Percentiles rank a stretch among this genome's conserved stretches.
phyloP scores from a whole-genome alignment of 1,140 invertebrate species.

The Drosophila ercepeae region DNA sequence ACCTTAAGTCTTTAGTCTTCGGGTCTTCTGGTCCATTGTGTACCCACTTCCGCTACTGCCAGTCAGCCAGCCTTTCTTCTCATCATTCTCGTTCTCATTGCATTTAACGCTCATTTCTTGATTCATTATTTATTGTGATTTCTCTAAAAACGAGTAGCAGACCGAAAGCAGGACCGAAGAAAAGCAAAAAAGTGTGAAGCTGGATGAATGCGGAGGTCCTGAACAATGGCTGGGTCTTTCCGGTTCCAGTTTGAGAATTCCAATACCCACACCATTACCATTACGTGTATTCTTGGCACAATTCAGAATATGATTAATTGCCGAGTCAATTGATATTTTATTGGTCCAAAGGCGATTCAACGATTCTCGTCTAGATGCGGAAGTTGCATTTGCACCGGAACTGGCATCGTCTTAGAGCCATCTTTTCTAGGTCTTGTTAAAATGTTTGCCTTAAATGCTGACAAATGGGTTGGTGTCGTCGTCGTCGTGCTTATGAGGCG shows the following conservation, averaged over 20 bases:
- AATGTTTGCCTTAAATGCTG: slow-evolving; percentile 72
- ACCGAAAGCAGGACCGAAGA: slow-evolving; percentile 9
- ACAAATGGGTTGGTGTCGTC: slow-evolving; percentile 63
- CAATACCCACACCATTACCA: slow-evolving; percentile 7
- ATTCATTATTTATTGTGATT: slow-evolving; percentile 83
- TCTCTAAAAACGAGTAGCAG: slow-evolving; percentile 67
- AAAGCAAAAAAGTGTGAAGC: slow-evolving; percentile 70
- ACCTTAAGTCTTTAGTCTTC: slow-evolving; percentile 27
- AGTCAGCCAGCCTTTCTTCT: slow-evolving; percentile 38
- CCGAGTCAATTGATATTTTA: slow-evolving; percentile 83
- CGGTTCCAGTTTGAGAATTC: slow-evolving; percentile 39
- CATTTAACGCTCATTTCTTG: slow-evolving; percentile 83
- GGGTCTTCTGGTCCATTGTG: slow-evolving; percentile 65
- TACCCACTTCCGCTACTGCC: slow-evolving; percentile 68
- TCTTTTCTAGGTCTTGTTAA: slow-evolving; percentile 45
- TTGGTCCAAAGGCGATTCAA: slow-evolving; percentile 46
- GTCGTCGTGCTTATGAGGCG: slow-evolving; percentile 18
- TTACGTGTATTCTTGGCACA: slow-evolving; percentile 56
- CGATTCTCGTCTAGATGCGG: slow-evolving; percentile 44
- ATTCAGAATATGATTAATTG: slow-evolving; percentile 83
- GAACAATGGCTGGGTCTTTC: slow-evolving; percentile 67
- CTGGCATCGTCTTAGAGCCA: slow-evolving; percentile 39
- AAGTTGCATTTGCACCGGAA: slow-evolving; percentile 69
- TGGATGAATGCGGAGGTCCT: slow-evolving; percentile 48
- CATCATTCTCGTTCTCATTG: slow-evolving; percentile 57